These are phyloP conservation scores for Andrena bucephala DNA, from an alignment of 2,888 invertebrate genomes.

Conservation along the genomic window DNA sequence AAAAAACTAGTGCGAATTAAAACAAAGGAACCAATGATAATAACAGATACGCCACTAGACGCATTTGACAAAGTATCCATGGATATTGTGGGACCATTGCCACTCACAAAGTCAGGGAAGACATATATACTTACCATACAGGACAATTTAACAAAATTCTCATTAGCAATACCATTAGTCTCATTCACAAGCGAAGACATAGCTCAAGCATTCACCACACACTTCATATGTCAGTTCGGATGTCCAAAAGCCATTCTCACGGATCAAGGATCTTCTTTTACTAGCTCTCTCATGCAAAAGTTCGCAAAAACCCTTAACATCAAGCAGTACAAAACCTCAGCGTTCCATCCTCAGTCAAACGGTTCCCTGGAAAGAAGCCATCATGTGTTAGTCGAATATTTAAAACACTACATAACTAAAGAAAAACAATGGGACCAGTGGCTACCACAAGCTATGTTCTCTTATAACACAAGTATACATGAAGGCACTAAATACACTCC, in stretches of 20 bases:
- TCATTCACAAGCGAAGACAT: neutral
- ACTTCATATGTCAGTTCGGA: neutral
- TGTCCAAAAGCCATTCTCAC: neutral
- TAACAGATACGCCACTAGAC: neutral
- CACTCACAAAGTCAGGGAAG: neutral
- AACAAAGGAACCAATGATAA: neutral
- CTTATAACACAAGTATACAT: neutral
- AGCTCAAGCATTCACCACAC: neutral
- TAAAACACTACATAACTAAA: neutral
- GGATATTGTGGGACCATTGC: slow-evolving; percentile 1
- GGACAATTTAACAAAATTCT: no score
- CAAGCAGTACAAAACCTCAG: neutral
- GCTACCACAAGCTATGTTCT: neutral
- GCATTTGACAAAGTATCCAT: neutral
- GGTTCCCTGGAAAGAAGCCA: neutral
- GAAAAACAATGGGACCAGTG: neutral
- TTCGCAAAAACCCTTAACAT: neutral
- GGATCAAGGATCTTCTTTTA: neutral
- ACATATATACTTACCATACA: neutral
- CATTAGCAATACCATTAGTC: no score
- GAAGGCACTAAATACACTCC: neutral
- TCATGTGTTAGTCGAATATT: neutral
- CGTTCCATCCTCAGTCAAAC: neutral
- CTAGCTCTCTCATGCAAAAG: neutral
- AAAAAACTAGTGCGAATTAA: neutral